Conservation (phyloP, 2,113 vertebrate genomes). For the Siniperca chuatsi region DNA sequence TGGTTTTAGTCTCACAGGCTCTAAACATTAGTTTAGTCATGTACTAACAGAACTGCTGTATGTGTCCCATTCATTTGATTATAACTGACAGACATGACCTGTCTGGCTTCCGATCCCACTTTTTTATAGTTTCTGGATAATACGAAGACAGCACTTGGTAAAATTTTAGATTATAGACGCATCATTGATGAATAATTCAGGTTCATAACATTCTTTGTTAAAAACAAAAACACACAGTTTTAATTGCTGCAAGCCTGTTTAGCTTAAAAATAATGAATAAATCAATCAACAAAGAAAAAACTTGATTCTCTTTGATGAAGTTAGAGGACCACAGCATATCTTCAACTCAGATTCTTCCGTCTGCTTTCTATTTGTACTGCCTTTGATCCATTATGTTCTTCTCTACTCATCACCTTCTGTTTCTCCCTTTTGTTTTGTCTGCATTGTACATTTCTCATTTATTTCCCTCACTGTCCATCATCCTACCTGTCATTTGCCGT, state of each 20-base stretch:
- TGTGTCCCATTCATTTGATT: not conserved
- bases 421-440: slow-evolving; percentile 18
- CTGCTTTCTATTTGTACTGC: slow-evolving; percentile 17
- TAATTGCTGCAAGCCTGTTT: slow-evolving; percentile 3
- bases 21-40: not conserved
- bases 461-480: slow-evolving; percentile 29
- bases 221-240: not conserved
- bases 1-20: not conserved
- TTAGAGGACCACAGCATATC: not conserved
- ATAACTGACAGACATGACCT: not conserved
- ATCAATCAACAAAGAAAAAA: not conserved
- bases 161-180: not conserved
- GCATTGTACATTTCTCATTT: slow-evolving; percentile 28
- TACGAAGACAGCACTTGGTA: not conserved
- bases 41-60: not conserved
- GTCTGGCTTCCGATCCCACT: not conserved
- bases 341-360: not conserved
- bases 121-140: not conserved
- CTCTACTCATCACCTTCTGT: slow-evolving; percentile 35
- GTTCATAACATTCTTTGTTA: not conserved
- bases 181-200: slow-evolving; percentile 16
- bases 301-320: not conserved
- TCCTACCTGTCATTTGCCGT: slow-evolving; percentile 30
- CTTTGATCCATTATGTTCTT: slow-evolving; percentile 25
- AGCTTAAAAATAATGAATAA: not conserved